Percentiles rank a stretch among this genome's conserved stretches.
These are phyloP conservation scores for Scopus umbretta DNA, from an alignment of 2,113 vertebrate species.

Conservation along the genomic window DNA sequence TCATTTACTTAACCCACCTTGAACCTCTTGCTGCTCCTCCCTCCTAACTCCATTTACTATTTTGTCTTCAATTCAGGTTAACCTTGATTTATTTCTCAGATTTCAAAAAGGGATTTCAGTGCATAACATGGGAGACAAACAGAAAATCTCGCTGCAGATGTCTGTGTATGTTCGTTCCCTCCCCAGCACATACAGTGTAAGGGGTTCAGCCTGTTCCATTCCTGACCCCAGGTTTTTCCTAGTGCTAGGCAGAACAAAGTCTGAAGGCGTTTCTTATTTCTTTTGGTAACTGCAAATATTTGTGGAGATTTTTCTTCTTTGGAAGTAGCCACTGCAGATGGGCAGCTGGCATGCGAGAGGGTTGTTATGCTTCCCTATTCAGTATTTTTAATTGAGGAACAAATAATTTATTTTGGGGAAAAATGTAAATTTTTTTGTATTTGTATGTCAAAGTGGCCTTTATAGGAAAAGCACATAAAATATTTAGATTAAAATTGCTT, in stretches of 20 bases:
- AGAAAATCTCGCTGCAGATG: background rate
- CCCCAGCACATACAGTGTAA: background rate
- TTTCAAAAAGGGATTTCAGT: background rate
- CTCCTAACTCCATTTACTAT: background rate
- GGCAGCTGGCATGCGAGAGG: background rate
- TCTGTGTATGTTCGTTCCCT: background rate
- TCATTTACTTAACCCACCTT: background rate
- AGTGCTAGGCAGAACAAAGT: background rate
- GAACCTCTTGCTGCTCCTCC: background rate
- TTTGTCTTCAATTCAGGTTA: background rate
- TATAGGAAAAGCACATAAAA: conserved; percentile 55
- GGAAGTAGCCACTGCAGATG: background rate
- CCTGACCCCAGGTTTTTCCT: background rate
- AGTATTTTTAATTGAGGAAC: conserved; percentile 58
- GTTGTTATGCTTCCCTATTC: conserved; percentile 47
- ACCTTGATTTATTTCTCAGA: background rate
- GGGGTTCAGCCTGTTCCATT: background rate
- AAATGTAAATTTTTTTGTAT: conserved; percentile 51
- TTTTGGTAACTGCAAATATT: background rate
- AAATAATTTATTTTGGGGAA: conserved; percentile 55
- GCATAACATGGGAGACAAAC: background rate
- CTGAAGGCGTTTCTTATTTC: background rate
- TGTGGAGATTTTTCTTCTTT: background rate
- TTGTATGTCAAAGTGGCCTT: conserved; percentile 63
- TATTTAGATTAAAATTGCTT: conserved; percentile 32